A percentile compares a stretch with the other conserved stretches of the same genome.
phyloP scores from a whole-genome alignment of 1,140 invertebrate species.

The Copidosoma floridanum region DNA sequence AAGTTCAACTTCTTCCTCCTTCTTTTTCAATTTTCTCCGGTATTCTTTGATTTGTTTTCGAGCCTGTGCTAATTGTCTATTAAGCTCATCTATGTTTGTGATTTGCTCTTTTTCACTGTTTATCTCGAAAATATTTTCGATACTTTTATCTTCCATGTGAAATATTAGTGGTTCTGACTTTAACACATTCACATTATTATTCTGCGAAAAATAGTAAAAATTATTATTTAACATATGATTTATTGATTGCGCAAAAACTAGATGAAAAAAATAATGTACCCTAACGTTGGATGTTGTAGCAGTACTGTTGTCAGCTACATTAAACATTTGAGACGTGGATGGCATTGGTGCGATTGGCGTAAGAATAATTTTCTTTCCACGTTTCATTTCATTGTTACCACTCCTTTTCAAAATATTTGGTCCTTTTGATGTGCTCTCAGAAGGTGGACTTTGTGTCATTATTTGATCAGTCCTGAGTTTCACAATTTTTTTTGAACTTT shows the following conservation, averaged over 20 bases:
- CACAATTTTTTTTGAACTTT: constrained; percentile 47
- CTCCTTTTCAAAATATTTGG: constrained; percentile 53
- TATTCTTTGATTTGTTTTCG: constrained; percentile 56
- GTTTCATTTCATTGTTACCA: constrained; percentile 48
- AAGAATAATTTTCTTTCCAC: constrained; percentile 45
- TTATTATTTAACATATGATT: no score
- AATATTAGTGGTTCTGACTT: constrained; percentile 42
- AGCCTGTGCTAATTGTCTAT: constrained; percentile 56
- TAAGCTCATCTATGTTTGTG: constrained; percentile 53
- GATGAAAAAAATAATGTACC: no score
- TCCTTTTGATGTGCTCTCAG: constrained; percentile 35
- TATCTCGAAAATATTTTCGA: constrained; percentile 50
- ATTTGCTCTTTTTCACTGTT: constrained; percentile 39
- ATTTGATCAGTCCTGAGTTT: constrained; percentile 52
- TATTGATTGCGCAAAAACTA: no score
- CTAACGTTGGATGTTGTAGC: no score
- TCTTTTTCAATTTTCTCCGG: constrained; percentile 55
- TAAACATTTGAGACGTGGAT: no score
- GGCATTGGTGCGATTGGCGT: constrained; percentile 41
- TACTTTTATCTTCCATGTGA: constrained; percentile 48
- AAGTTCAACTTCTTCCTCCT: constrained; percentile 57
- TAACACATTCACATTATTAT: constrained; percentile 30
- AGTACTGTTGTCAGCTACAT: no score
- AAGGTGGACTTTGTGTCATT: constrained; percentile 40
- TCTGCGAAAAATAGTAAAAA: constrained; percentile 31